Conservation (phyloP, 2,113 vertebrate species). For the Calcarius ornatus region DNA sequence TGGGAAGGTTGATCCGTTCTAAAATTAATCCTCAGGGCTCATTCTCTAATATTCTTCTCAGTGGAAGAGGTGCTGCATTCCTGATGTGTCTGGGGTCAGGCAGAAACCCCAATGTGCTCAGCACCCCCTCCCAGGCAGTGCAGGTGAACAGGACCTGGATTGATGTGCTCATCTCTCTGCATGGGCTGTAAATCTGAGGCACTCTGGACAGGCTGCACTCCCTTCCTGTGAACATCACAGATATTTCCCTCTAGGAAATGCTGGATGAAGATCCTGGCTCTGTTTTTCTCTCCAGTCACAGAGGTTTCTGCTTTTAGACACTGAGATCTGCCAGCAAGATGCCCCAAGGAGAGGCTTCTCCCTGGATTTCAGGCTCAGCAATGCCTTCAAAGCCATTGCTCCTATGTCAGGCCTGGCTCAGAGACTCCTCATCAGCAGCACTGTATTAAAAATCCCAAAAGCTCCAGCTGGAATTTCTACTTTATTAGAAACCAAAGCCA, state of each 20-base stretch:
- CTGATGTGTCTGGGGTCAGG: neutral
- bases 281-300: neutral
- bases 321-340: neutral
- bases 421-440: accelerated
- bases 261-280: neutral
- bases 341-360: neutral
- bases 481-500: neutral
- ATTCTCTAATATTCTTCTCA: neutral
- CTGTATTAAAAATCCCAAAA: neutral
- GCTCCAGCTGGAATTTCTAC: neutral
- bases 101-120: neutral
- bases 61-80: neutral
- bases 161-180: neutral
- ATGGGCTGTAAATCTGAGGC: neutral
- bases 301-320: neutral
- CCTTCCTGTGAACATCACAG: neutral
- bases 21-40: neutral
- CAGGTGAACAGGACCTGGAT: accelerated
- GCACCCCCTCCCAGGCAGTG: neutral
- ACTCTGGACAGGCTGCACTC: neutral
- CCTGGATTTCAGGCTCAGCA: neutral
- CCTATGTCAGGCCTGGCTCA: neutral
- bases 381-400: neutral
- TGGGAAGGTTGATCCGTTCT: neutral
- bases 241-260: neutral